Percentiles rank a stretch among this genome's conserved stretches.
phyloP scores from a whole-genome alignment of 2,888 invertebrate species.

The Tetanocera ferruginea region DNA sequence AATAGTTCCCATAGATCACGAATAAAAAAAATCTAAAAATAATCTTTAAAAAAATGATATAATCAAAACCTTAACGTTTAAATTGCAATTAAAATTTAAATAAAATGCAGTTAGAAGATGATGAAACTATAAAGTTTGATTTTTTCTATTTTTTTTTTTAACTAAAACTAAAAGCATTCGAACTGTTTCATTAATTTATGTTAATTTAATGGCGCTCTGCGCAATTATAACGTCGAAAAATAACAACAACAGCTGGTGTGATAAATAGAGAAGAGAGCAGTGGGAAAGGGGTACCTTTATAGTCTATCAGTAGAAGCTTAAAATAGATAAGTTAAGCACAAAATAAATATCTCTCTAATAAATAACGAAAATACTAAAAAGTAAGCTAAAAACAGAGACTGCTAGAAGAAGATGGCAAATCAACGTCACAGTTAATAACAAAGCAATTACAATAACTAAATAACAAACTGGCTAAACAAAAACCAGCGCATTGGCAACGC shows the following conservation, averaged over 20 bases:
- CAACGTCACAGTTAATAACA: slow-evolving; percentile 8
- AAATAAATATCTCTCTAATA: background rate
- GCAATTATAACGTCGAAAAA: too few species aligned
- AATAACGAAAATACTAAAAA: background rate
- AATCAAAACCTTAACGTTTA: background rate
- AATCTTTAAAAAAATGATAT: background rate
- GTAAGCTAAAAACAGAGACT: background rate
- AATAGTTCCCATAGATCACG: too few species aligned
- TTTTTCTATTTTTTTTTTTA: too few species aligned
- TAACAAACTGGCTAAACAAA: background rate
- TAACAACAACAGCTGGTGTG: too few species aligned
- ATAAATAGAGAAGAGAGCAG: too few species aligned
- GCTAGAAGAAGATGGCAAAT: background rate
- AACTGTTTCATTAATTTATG: too few species aligned
- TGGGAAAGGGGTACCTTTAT: too few species aligned
- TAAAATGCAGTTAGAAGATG: background rate
- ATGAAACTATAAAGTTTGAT: background rate
- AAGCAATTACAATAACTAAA: slow-evolving; percentile 1
- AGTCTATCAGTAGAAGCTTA: too few species aligned
- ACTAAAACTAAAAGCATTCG: background rate
- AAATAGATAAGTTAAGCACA: background rate
- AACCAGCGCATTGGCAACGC: slow-evolving; percentile 9
- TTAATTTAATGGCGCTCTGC: too few species aligned
- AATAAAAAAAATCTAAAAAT: background rate
- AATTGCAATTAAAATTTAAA: background rate